A percentile compares a stretch with the other conserved stretches of the same genome.
These are phyloP conservation scores for Phyllostomus discolor DNA, from an alignment of 2,113 vertebrate genomes.

Conservation along the genomic window DNA sequence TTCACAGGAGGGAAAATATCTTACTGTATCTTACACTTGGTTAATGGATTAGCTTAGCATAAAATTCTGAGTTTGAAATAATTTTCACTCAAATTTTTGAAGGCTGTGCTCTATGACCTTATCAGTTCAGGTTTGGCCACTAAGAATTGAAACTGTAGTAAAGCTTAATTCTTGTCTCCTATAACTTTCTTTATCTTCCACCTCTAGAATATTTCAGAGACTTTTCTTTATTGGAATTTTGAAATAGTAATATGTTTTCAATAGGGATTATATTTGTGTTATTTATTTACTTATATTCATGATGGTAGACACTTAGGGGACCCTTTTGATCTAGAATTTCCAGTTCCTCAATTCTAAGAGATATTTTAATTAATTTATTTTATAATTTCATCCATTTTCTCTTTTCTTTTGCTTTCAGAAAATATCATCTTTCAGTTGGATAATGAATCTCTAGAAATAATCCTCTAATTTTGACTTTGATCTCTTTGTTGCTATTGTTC, in stretches of 20 bases:
- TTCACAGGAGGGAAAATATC: not conserved
- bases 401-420: not conserved
- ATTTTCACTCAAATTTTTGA: not conserved
- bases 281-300: not conserved
- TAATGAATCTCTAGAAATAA: not conserved
- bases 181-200: not conserved
- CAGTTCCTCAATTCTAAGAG: not conserved
- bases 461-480: not conserved
- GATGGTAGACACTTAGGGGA: not conserved
- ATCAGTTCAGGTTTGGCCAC: not conserved
- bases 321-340: not conserved
- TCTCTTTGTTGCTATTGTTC: not conserved
- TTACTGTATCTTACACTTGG: not conserved
- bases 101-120: not conserved
- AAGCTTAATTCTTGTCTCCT: not conserved
- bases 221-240: not conserved
- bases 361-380: not conserved
- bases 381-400: not conserved
- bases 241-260: not conserved
- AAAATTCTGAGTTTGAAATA: not conserved
- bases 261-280: not conserved
- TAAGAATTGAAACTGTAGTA: not conserved
- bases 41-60: not conserved
- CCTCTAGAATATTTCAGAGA: not conserved
- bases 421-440: not conserved